These are phyloP conservation scores for Exocentrus adspersus DNA, from an alignment of 2,888 invertebrate species.

Conservation along the genomic window DNA sequence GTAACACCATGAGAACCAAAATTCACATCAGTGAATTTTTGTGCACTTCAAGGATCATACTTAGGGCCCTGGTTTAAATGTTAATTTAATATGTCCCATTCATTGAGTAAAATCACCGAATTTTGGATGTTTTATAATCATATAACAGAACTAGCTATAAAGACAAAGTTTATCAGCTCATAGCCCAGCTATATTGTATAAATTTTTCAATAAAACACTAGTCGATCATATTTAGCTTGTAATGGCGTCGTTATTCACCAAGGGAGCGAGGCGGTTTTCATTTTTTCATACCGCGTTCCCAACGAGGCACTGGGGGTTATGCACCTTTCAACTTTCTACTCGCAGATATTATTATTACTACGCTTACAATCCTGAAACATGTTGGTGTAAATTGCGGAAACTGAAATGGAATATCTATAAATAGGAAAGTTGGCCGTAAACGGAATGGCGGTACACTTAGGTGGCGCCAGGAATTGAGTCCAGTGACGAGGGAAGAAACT, in stretches of 20 bases:
- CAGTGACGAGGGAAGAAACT: too few relatives aligned
- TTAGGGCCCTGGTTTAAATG: too few relatives aligned
- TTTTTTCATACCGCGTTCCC: not conserved
- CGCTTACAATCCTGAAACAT: too few relatives aligned
- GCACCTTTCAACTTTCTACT: conserved; percentile 9
- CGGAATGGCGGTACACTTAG: not conserved
- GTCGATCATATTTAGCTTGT: not conserved
- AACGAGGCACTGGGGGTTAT: not conserved
- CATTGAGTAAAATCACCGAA: too few relatives aligned
- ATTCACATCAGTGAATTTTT: too few relatives aligned
- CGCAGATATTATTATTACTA: not conserved
- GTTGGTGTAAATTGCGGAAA: not conserved
- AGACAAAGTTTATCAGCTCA: too few relatives aligned
- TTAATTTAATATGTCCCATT: too few relatives aligned
- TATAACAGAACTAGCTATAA: too few relatives aligned
- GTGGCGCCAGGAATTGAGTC: not conserved
- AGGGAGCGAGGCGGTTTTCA: not conserved
- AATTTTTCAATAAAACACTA: not conserved
- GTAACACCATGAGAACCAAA: too few relatives aligned
- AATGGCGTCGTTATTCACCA: not conserved
- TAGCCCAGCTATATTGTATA: too few relatives aligned
- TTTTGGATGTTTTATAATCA: too few relatives aligned
- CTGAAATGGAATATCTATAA: not conserved
- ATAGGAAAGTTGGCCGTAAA: not conserved
- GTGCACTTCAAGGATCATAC: too few relatives aligned